A percentile compares a stretch with the other conserved stretches of the same genome.
These are phyloP conservation scores for Gryllus longicercus DNA, from an alignment of 2,888 invertebrate species.

Conservation along the genomic window DNA sequence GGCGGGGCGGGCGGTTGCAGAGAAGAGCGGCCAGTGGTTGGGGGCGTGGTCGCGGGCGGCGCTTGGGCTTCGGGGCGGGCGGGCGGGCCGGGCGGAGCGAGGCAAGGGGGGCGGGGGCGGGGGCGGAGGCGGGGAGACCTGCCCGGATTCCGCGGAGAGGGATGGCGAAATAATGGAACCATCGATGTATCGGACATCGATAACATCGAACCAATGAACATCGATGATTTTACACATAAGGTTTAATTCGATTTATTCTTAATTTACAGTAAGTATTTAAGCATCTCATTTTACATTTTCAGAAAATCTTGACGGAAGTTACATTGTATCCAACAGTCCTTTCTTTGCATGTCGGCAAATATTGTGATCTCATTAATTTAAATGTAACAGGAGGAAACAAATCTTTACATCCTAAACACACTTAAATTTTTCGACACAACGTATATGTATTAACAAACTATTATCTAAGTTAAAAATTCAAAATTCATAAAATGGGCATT, in stretches of 20 bases:
- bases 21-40: not conserved
- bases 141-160: not conserved
- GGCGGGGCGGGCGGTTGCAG: too few species aligned
- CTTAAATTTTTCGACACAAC: too few species aligned
- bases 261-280: constrained; percentile 9
- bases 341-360: not conserved
- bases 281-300: constrained; percentile 9
- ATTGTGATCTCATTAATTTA: not conserved
- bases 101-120: not conserved
- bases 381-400: too few species aligned
- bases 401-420: too few species aligned
- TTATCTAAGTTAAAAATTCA: too few species aligned
- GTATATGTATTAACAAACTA: too few species aligned
- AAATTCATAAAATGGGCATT: too few species aligned
- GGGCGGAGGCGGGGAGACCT: not conserved
- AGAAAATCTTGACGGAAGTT: not conserved
- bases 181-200: constrained; percentile 17
- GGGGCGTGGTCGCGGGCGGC: not conserved
- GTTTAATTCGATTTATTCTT: constrained; percentile 8
- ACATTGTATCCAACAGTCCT: not conserved
- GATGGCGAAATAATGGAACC: not conserved
- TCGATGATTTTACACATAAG: constrained; percentile 17
- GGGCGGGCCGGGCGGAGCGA: not conserved
- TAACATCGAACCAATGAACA: constrained; percentile 10
- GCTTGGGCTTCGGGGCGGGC: not conserved